Evolutionary conservation across 2,888 invertebrate species (phyloP), one percentile per base, ranked within the genome.

Genomic region (Cyclophora punctaria): DNA sequence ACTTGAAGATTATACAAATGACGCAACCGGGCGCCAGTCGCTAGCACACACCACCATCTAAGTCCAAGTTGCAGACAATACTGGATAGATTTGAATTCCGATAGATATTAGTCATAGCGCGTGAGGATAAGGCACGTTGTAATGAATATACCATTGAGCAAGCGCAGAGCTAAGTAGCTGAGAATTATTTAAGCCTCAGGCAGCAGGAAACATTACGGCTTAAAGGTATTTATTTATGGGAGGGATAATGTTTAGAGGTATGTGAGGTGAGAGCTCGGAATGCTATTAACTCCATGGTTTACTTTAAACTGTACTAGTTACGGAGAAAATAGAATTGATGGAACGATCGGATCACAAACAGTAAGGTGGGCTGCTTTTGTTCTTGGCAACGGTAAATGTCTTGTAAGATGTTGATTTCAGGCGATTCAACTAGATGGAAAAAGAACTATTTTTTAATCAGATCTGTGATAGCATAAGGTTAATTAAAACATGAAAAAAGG

Each of bases 101-200:
- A 48, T 49, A 50, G 58, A 55, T 58, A 63, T 75, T 73, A 75
- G 69, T 75, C 75, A 73, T 64, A 55, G 60, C 55, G 59, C 63
- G 66, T 65, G 64, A 65, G 66, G 66, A 70, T 69, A 69, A 66
- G 63, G 71, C 69, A 69, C 73, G 69, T 66, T 66, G 62, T 64
- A 65, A 57, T 57, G 55, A 59, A 58, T 59, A 58, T 55, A 51
- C 56, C 56, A 59, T 59, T 58, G 56, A 57, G 58, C 57, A 60
- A 60, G 58, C 44, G 45, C 52, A 44, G 51, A 49, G 49, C 50
- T 54, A 53, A 46, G 54, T 54, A 53, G 49, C 53, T 45, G 43
- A 52, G 50, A 57, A 55, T 56, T 56, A 61, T 56, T 57, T 48
- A 55, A 57, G 50, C 52, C 48, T 41, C 43, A 55, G 54, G 55